These are phyloP conservation scores for Chaenocephalus aceratus DNA, from an alignment of 2,113 vertebrate genomes.

Conservation along the genomic window DNA sequence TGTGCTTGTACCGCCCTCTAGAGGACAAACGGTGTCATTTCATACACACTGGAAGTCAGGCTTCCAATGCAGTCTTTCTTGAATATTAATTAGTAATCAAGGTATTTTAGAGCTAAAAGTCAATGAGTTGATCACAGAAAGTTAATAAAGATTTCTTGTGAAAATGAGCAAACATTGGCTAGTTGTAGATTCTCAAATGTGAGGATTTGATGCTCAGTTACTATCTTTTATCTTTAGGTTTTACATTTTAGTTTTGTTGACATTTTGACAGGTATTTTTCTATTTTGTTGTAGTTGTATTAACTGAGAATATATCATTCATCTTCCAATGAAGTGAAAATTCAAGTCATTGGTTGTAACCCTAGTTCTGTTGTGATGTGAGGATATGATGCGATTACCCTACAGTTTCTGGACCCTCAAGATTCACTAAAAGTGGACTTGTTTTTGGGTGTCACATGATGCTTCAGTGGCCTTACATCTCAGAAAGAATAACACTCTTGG, in stretches of 20 bases:
- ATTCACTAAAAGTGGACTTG: not conserved
- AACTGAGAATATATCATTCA: not conserved
- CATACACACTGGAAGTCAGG: not conserved
- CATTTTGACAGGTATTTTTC: too few relatives aligned
- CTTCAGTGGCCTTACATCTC: not conserved
- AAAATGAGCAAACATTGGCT: not conserved
- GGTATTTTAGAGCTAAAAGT: not conserved
- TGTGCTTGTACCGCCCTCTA: constrained; percentile 17
- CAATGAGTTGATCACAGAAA: not conserved
- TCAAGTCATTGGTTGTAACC: too few relatives aligned
- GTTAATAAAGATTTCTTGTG: too few relatives aligned
- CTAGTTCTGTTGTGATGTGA: too few relatives aligned
- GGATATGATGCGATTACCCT: fast-evolving
- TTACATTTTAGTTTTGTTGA: too few relatives aligned
- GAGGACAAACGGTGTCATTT: constrained; percentile 5
- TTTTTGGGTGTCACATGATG: not conserved
- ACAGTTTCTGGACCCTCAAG: not conserved
- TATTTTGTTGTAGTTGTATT: too few relatives aligned
- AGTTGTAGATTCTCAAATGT: not conserved
- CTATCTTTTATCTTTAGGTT: not conserved
- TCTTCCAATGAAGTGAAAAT: not conserved
- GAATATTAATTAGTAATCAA: not conserved
- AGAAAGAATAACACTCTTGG: not conserved
- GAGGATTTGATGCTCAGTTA: not conserved
- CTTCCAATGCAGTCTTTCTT: not conserved